Conservation (phyloP, 2,888 invertebrate genomes). For the Fragum whitleyi region DNA sequence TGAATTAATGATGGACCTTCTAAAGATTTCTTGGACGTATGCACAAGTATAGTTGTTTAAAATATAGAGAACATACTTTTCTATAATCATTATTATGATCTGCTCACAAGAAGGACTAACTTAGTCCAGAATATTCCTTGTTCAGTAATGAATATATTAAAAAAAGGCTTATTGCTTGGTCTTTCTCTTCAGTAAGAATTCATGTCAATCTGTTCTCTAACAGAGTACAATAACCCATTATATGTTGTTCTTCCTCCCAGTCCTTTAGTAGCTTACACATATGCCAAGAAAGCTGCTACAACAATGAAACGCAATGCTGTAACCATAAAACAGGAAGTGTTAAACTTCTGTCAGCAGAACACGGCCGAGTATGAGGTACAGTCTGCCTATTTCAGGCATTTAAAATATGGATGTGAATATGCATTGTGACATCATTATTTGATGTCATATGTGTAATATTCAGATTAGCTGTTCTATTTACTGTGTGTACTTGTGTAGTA, state of each 20-base stretch:
- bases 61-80: too few species aligned
- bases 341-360: conserved; percentile 81
- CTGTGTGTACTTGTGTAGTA: conserved; percentile 18
- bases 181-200: too few species aligned
- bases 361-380: conserved; percentile 83
- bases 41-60: too few species aligned
- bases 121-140: too few species aligned
- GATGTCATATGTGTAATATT: conserved; percentile 20
- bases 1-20: too few species aligned
- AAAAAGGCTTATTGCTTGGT: too few species aligned
- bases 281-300: conserved; percentile 85
- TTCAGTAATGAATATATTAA: too few species aligned
- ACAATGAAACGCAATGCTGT: conserved; percentile 76
- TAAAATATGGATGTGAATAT: conserved; percentile 17
- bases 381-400: not conserved
- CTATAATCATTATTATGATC: too few species aligned
- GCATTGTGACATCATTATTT: conserved; percentile 2
- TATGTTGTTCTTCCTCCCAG: conserved; percentile 29
- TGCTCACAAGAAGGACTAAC: too few species aligned
- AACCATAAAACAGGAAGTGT: conserved; percentile 83
- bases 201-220: too few species aligned
- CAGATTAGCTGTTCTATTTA: not conserved
- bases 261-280: conserved; percentile 64
- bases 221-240: too few species aligned
- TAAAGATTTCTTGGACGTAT: too few species aligned